These are phyloP conservation scores for Tenebrio molitor DNA, from an alignment of 1,140 invertebrate genomes.

Conservation along the genomic window DNA sequence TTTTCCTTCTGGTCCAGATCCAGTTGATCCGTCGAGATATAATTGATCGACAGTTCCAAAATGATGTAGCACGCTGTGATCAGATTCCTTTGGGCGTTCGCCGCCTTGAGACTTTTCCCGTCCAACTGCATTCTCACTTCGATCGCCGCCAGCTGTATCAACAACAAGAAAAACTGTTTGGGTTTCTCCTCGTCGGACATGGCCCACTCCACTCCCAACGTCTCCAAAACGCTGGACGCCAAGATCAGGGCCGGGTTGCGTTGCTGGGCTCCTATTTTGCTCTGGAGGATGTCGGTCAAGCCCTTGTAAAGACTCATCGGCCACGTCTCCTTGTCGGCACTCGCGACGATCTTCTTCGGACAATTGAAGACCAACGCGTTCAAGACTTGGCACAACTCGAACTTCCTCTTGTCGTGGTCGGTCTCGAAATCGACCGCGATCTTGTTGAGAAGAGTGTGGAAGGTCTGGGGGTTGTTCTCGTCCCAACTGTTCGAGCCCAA, in stretches of 20 bases:
- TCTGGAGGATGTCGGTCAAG: slow-evolving; percentile 84
- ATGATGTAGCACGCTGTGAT: slow-evolving; percentile 87
- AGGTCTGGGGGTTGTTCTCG: slow-evolving; percentile 77
- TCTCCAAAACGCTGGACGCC: slow-evolving; percentile 82
- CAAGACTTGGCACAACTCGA: slow-evolving; percentile 84
- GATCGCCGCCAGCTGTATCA: slow-evolving; percentile 89
- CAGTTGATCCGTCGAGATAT: slow-evolving; percentile 84
- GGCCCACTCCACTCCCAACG: slow-evolving; percentile 88
- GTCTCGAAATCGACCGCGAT: slow-evolving; percentile 89
- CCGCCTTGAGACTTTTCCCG: slow-evolving; percentile 84
- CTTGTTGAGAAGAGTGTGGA: slow-evolving; percentile 86
- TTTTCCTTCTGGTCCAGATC: slow-evolving; percentile 92
- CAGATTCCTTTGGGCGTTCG: slow-evolving; percentile 81
- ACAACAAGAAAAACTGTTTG: slow-evolving; percentile 85
- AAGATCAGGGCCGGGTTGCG: slow-evolving; percentile 89
- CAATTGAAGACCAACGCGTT: slow-evolving; percentile 82
- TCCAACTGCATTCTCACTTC: slow-evolving; percentile 94
- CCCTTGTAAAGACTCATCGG: slow-evolving; percentile 83
- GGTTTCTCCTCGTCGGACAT: slow-evolving; percentile 83
- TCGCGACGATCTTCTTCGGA: slow-evolving; percentile 73
- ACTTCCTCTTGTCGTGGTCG: slow-evolving; percentile 89
- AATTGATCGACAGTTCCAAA: slow-evolving; percentile 84
- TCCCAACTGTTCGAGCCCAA: slow-evolving; percentile 83
- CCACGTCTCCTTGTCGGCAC: slow-evolving; percentile 80
- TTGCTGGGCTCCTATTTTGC: slow-evolving; percentile 89